Evolutionary conservation across 2,113 vertebrate species (phyloP), one percentile per base, ranked within the genome.

Genomic region (Lampris megalopsis): DNA sequence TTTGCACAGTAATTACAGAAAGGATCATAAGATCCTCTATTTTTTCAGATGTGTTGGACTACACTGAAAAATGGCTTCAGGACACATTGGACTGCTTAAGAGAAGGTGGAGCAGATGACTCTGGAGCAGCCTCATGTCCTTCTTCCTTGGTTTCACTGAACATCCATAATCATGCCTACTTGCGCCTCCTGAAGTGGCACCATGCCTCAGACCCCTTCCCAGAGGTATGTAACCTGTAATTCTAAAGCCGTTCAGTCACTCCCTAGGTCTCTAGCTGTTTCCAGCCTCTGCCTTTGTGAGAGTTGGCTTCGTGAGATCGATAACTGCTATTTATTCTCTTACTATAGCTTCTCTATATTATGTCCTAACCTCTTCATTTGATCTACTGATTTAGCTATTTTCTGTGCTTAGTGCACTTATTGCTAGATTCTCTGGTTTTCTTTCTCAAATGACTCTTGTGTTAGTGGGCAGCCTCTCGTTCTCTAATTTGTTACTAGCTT

Each of bases 101-200:
- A 24, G 91, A 87, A 77, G 68, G 89, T 59, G 83, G 70, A 35
- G 66, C 7, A 0, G 92, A 81, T 36, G 80, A 54, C 6, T 77
- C 75, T 0, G 73, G 65, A 5, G 53, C 90, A 36, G 84, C 92
- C 13, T 67, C 91, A 4, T 73, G 77, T 1, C 4, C 77, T 10
- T 42, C 91, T 0, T 0, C 75, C 0, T 87, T 90, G 3, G 87
- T 77, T 57, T 80, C 92, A 1, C 58, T 82, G 3, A 86, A 90
- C 42, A 83, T 99, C 41, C 96, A 97, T 85, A 98, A 99, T 11
- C 93, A 94, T 0, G 97, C 97, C 0, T 99, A 97, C 86, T 81
- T 99, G 74, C 95, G 94, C 62, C 95, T 99, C 82, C 95, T 99
- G 3, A 95, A 90, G 54, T 99, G 97, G 98, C 95, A 98, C 88